A percentile compares a stretch with the other conserved stretches of the same genome.
phyloP scores from a whole-genome alignment of 2,888 invertebrate species.

The Ferrisia virgata region DNA sequence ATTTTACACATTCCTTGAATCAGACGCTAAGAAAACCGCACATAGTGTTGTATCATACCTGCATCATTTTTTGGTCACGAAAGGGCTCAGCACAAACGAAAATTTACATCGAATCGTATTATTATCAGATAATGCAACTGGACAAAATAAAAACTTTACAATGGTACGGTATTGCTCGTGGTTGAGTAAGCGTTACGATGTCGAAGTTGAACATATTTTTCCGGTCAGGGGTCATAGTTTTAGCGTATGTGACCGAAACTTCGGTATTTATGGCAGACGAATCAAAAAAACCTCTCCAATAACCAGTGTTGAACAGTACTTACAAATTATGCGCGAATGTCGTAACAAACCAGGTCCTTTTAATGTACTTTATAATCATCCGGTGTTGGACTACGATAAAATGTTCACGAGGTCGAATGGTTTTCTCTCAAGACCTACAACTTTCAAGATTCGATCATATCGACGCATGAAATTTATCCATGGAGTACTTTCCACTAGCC shows the following conservation, averaged over 20 bases:
- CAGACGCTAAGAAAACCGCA: constrained; percentile 46
- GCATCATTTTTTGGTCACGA: constrained; percentile 44
- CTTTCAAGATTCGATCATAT: too few species aligned
- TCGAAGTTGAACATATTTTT: constrained; percentile 42
- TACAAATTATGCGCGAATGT: too few species aligned
- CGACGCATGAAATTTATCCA: too few species aligned
- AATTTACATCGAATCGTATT: constrained; percentile 36
- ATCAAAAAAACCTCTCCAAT: not conserved
- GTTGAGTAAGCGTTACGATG: constrained; percentile 33
- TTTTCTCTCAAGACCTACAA: too few species aligned
- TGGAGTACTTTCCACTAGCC: too few species aligned
- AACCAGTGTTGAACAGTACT: not conserved
- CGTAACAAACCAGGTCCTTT: too few species aligned
- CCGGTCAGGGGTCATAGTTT: constrained; percentile 1
- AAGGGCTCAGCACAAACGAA: constrained; percentile 25
- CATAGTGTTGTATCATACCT: constrained; percentile 46
- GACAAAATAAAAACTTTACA: constrained; percentile 46
- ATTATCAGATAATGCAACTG: constrained; percentile 47
- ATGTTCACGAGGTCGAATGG: too few species aligned
- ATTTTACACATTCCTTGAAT: constrained; percentile 47
- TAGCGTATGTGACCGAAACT: not conserved
- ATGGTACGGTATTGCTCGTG: constrained; percentile 38
- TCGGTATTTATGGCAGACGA: not conserved
- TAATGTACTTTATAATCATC: too few species aligned
- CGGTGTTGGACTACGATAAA: too few species aligned